phyloP scores from a whole-genome alignment of 2,797 vertebrate species.

The Rhynchonycteris naso region DNA sequence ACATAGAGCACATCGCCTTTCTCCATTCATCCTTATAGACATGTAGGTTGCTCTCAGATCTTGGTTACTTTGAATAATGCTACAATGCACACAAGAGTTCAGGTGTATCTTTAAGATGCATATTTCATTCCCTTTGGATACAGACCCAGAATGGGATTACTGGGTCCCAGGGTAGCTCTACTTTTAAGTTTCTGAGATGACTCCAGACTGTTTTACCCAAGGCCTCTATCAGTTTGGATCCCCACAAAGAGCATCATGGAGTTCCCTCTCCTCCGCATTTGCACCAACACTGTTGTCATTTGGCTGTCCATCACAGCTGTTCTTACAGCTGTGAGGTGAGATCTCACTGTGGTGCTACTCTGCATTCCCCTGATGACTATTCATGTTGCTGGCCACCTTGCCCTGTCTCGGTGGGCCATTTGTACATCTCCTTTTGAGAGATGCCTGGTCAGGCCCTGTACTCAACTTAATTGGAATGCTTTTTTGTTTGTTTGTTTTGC shows the following conservation, averaged over 20 bases:
- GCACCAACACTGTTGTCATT: background rate
- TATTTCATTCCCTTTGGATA: background rate
- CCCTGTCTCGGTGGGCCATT: background rate
- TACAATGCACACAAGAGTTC: background rate
- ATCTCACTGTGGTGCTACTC: background rate
- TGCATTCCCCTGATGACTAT: background rate
- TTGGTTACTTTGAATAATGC: background rate
- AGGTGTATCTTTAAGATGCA: background rate
- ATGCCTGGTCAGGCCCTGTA: background rate
- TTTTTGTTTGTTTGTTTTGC: background rate
- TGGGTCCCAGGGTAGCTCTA: background rate
- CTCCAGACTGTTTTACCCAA: background rate
- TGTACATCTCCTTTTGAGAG: background rate
- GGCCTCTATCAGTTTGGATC: background rate
- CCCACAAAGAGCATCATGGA: background rate
- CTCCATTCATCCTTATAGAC: background rate
- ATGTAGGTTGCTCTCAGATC: background rate
- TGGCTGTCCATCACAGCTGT: background rate
- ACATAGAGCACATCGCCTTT: background rate
- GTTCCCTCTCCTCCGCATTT: background rate
- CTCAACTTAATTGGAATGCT: background rate
- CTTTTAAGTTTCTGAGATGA: background rate
- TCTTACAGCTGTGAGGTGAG: background rate
- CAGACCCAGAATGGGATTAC: too few species aligned
- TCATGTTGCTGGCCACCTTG: background rate